Percentiles rank a stretch among this genome's conserved stretches.
Evolutionary conservation across 2,113 vertebrate species (phyloP).

Genomic region (Mesoclemmys tuberculata): DNA sequence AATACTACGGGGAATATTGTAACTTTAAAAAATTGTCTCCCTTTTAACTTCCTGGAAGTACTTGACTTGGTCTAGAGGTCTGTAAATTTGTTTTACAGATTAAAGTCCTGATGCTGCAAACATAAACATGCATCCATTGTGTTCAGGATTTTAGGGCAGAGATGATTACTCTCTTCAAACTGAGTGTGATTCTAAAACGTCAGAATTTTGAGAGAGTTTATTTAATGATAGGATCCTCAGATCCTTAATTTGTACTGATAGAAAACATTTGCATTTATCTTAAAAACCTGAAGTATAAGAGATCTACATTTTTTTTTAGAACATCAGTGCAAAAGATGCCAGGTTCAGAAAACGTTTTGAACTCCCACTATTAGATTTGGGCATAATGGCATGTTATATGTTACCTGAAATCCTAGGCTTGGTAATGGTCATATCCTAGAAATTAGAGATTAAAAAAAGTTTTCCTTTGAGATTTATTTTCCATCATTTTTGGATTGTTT

Average conservation of each 20-base stretch:
- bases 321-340: not conserved
- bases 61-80: not conserved
- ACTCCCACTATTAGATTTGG: too few relatives aligned
- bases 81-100: not conserved
- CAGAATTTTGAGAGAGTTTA: too few relatives aligned
- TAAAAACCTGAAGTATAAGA: not conserved
- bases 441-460: not conserved
- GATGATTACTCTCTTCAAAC: not conserved
- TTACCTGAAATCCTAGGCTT: not conserved
- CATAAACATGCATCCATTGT: accelerated
- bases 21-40: not conserved
- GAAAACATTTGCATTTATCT: not conserved
- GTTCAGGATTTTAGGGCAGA: not conserved
- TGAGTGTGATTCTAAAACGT: not conserved
- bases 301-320: not conserved
- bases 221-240: too few relatives aligned
- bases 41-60: not conserved
- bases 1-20: accelerated
- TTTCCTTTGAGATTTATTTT: not conserved
- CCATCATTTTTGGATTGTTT: not conserved
- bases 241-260: not conserved
- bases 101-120: not conserved
- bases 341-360: too few relatives aligned
- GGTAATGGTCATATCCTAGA: not conserved
- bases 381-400: not conserved